A percentile compares a stretch with the other conserved stretches of the same genome.
phyloP scores from a whole-genome alignment of 2,113 vertebrate genomes.

The Menura novaehollandiae region DNA sequence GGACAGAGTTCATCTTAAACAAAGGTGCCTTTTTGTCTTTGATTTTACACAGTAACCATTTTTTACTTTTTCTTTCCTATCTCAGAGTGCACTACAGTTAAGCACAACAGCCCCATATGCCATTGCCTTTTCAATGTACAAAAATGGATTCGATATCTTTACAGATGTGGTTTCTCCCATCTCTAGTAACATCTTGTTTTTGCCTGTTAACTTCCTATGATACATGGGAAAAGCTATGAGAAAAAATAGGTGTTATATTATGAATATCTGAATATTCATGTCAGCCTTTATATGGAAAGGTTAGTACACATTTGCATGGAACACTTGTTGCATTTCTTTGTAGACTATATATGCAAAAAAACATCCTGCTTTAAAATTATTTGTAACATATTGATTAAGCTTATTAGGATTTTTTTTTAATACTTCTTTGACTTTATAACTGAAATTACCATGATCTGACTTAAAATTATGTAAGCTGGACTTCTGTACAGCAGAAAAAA shows the following conservation, averaged over 20 bases:
- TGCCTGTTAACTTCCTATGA: neutral
- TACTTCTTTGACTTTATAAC: neutral
- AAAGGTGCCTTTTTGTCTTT: neutral
- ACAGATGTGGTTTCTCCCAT: neutral
- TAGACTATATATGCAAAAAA: neutral
- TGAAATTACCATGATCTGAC: neutral
- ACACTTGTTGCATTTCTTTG: neutral
- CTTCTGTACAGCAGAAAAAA: neutral
- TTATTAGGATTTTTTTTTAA: neutral
- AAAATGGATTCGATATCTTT: neutral
- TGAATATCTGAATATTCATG: neutral
- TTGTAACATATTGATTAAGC: neutral
- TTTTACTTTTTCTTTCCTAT: neutral
- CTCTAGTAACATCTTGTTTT: neutral
- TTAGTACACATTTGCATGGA: neutral
- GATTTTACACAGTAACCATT: neutral
- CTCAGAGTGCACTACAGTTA: neutral
- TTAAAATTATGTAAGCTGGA: neutral
- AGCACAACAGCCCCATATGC: neutral
- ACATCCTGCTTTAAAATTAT: neutral
- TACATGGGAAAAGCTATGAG: neutral
- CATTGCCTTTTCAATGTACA: neutral
- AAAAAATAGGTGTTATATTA: neutral
- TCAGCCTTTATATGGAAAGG: neutral
- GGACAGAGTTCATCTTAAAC: neutral